These are phyloP conservation scores for Casuarius casuarius DNA, from an alignment of 2,113 vertebrate species.

Conservation along the genomic window DNA sequence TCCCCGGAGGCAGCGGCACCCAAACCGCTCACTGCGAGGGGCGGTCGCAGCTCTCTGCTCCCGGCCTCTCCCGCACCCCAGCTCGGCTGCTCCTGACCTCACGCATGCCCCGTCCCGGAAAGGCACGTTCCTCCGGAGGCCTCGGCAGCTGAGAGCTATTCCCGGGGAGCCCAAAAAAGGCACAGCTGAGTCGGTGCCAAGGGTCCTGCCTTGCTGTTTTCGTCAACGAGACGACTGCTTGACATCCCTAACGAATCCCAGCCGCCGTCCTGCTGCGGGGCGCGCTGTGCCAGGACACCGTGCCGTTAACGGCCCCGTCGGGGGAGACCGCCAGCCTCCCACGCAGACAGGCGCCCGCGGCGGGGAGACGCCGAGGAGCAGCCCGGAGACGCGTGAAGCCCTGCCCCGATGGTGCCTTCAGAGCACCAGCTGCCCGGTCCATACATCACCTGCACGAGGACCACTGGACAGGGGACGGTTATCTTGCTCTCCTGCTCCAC, in stretches of 20 bases:
- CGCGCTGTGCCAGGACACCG: not conserved
- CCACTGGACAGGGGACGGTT: not conserved
- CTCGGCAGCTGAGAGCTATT: conserved; percentile 35
- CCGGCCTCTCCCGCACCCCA: not conserved
- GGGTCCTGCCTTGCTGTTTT: not conserved
- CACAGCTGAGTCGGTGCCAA: fast-evolving
- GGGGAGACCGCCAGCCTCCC: not conserved
- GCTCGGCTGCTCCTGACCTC: not conserved
- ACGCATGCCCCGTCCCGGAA: not conserved
- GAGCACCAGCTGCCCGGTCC: not conserved
- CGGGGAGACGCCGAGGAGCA: not conserved
- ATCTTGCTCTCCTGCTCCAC: not conserved
- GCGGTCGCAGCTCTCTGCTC: not conserved
- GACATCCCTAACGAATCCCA: not conserved
- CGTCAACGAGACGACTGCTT: fast-evolving
- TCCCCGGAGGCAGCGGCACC: not conserved
- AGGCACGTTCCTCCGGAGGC: not conserved
- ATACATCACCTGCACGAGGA: not conserved
- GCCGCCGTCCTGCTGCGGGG: not conserved
- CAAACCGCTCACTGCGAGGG: not conserved
- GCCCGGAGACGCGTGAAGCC: not conserved
- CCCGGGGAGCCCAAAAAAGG: not conserved
- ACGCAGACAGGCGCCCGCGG: not conserved
- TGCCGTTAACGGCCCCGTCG: not conserved
- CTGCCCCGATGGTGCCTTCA: not conserved